Evolutionary conservation across 2,797 vertebrate genomes (phyloP).

Genomic region (Enteromius thamalakanensis): DNA sequence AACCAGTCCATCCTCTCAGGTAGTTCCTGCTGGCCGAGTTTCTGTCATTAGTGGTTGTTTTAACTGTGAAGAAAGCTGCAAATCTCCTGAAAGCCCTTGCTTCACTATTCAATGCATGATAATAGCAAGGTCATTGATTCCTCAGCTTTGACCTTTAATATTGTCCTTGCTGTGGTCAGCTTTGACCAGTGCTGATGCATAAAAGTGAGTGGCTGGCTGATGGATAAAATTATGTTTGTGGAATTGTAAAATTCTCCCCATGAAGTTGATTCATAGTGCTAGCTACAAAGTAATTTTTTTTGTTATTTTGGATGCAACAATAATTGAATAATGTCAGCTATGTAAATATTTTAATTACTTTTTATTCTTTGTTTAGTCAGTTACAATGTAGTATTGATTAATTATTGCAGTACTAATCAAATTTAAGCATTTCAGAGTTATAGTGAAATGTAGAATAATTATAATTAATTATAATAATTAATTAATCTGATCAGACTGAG

Average conservation of each 20-base stretch:
- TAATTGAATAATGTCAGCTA: not conserved
- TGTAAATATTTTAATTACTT: not conserved
- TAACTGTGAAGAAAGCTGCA: not conserved
- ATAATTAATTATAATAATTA: not conserved
- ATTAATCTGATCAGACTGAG: no score
- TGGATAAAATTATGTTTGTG: not conserved
- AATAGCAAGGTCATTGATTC: not conserved
- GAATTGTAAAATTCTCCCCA: not conserved
- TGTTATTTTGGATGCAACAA: not conserved
- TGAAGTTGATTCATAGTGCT: not conserved
- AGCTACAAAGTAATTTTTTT: not conserved
- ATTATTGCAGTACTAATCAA: not conserved
- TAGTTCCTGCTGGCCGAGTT: constrained; percentile 22
- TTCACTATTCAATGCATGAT: not conserved
- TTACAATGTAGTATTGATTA: not conserved
- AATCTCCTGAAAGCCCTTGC: not conserved
- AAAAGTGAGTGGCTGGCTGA: not conserved
- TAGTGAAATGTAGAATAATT: not conserved
- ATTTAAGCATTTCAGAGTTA: not conserved
- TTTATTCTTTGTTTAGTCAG: no score
- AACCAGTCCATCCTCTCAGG: constrained; percentile 35
- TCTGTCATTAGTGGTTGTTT: not conserved
- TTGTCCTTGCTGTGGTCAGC: not conserved
- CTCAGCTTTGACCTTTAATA: not conserved
- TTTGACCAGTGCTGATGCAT: not conserved